phyloP scores from a whole-genome alignment of 2,797 vertebrate genomes.

The Myioborus melanocephalus region DNA sequence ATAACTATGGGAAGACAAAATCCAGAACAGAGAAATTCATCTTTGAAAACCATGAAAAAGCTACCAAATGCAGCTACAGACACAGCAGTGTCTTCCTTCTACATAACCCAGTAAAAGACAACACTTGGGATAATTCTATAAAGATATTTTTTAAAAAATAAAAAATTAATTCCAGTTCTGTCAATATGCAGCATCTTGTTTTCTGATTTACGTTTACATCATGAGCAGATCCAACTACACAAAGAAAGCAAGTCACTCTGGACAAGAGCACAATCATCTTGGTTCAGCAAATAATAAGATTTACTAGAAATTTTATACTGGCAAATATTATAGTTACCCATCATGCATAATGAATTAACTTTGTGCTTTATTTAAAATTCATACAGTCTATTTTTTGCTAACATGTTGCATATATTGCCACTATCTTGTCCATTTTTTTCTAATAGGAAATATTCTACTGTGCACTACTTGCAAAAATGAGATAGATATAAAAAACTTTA shows the following conservation, averaged over 20 bases:
- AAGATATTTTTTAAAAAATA: background rate
- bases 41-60: background rate
- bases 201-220: background rate
- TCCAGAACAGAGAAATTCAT: background rate
- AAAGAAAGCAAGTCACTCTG: background rate
- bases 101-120: background rate
- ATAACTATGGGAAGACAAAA: background rate
- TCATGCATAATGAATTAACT: conserved; percentile 37
- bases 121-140: background rate
- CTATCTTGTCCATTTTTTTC: background rate
- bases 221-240: background rate
- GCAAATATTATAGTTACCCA: conserved; percentile 25
- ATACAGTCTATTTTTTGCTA: background rate
- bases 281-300: background rate
- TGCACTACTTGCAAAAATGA: background rate
- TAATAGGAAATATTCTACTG: background rate
- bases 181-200: background rate
- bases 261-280: background rate
- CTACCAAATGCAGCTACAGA: background rate
- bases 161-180: background rate
- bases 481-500: background rate
- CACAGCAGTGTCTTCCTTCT: background rate
- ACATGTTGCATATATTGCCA: background rate
- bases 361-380: conserved; percentile 36
- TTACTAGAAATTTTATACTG: background rate